A percentile compares a stretch with the other conserved stretches of the same genome.
These are phyloP conservation scores for Standfussiana lucernea DNA, from an alignment of 2,888 invertebrate species.

Conservation along the genomic window DNA sequence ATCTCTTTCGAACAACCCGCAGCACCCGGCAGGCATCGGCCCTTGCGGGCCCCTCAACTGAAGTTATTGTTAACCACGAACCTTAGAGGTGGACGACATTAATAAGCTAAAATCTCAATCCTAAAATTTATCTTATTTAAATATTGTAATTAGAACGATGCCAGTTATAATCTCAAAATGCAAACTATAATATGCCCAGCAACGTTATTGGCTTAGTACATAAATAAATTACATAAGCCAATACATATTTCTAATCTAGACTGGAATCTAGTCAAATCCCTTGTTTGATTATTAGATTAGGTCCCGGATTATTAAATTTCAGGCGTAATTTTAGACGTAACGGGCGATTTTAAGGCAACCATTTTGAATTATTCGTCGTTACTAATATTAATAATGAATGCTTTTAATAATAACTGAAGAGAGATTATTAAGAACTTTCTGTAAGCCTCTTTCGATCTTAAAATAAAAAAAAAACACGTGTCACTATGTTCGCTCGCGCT, in stretches of 20 bases:
- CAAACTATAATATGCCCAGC: not conserved
- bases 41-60: too few relatives aligned
- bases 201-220: not conserved
- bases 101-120: not conserved
- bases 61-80: not conserved
- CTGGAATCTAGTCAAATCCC: constrained; percentile 35
- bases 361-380: constrained; percentile 48
- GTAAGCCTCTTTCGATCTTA: not conserved
- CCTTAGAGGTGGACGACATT: not conserved
- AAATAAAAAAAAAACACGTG: not conserved
- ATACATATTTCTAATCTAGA: constrained; percentile 37
- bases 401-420: not conserved
- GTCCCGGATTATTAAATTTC: constrained; percentile 47
- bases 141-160: constrained; percentile 23
- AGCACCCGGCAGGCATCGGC: too few relatives aligned
- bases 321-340: not conserved
- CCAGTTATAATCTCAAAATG: not conserved
- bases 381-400: not conserved
- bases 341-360: constrained; percentile 11
- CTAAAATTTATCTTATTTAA: not conserved
- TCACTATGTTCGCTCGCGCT: not conserved
- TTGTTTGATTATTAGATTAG: constrained; percentile 53
- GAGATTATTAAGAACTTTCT: not conserved
- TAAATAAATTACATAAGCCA: constrained; percentile 37
- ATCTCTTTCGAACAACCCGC: too few relatives aligned